Percentiles rank a stretch among this genome's conserved stretches.
Evolutionary conservation across 2,888 invertebrate genomes (phyloP).

Genomic region (Acheta domesticus): DNA sequence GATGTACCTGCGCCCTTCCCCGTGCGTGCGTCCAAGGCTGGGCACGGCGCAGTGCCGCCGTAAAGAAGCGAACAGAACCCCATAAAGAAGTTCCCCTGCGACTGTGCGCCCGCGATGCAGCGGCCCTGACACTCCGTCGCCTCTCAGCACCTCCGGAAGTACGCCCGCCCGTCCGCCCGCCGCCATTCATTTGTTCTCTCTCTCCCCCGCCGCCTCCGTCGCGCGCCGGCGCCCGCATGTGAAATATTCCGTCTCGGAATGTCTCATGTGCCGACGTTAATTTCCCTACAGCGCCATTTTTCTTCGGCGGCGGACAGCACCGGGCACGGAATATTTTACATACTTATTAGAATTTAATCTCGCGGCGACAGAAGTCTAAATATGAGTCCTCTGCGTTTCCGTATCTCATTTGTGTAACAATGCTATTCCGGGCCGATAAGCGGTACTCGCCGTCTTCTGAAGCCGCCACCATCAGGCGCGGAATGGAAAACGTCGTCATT

Average conservation of each 20-base stretch:
- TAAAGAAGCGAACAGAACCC: no score
- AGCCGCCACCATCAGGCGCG: no score
- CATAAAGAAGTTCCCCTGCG: no score
- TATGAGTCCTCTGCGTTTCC: conserved; percentile 5
- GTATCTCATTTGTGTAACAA: conserved; percentile 1
- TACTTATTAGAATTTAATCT: conserved; percentile 18
- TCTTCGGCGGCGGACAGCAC: neutral
- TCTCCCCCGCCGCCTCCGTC: neutral
- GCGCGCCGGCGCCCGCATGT: neutral
- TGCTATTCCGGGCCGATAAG: neutral
- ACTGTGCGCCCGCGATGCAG: no score
- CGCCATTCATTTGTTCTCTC: neutral
- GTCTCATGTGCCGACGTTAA: conserved; percentile 7
- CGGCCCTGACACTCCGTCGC: neutral
- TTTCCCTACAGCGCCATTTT: neutral
- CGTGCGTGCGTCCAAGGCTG: no score
- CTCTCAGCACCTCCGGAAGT: neutral
- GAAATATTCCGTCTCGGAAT: conserved; percentile 6
- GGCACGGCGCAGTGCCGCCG: no score
- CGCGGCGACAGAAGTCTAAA: conserved; percentile 6
- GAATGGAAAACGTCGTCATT: no score
- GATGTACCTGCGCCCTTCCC: no score
- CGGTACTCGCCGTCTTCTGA: neutral
- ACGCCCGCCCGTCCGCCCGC: neutral
- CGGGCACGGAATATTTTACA: neutral